These are phyloP conservation scores for Gonocerus acuteangulatus DNA, from an alignment of 2,888 invertebrate species.

Conservation along the genomic window DNA sequence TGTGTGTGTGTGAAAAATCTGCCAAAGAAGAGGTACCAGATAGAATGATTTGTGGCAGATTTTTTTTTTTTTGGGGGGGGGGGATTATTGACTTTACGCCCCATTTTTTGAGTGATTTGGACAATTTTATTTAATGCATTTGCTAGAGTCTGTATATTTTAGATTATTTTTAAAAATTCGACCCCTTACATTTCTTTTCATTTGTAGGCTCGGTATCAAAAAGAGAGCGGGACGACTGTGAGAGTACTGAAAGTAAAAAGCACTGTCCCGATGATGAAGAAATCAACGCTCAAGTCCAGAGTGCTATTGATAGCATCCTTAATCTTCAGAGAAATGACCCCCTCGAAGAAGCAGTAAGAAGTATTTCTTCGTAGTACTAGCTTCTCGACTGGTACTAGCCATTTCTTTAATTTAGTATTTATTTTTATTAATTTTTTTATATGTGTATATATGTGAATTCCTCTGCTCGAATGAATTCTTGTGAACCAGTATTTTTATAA, in stretches of 20 bases:
- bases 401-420: slow-evolving; percentile 17
- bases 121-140: no score
- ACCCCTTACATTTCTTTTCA: no score
- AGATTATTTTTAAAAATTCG: no score
- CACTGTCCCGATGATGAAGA: slow-evolving; percentile 50
- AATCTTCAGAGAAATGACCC: slow-evolving; percentile 52
- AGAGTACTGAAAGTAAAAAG: slow-evolving; percentile 66
- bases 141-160: no score
- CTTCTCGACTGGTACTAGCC: slow-evolving; percentile 1
- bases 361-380: slow-evolving; percentile 29
- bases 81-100: no score
- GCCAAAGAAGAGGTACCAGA: no score
- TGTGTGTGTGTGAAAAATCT: no score
- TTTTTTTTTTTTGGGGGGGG: no score
- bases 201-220: slow-evolving; percentile 26
- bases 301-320: slow-evolving; percentile 69
- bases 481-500: slow-evolving; percentile 26
- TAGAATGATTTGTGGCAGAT: no score
- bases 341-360: slow-evolving; percentile 35
- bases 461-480: slow-evolving; percentile 3
- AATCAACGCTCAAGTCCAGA: slow-evolving; percentile 68
- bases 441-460: slow-evolving; percentile 19
- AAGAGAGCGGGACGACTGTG: slow-evolving; percentile 47
- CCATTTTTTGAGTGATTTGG: no score
- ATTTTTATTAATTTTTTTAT: slow-evolving; percentile 30